These are phyloP conservation scores for Eulemur rubriventer DNA, from an alignment of 2,797 vertebrate species.

Conservation along the genomic window DNA sequence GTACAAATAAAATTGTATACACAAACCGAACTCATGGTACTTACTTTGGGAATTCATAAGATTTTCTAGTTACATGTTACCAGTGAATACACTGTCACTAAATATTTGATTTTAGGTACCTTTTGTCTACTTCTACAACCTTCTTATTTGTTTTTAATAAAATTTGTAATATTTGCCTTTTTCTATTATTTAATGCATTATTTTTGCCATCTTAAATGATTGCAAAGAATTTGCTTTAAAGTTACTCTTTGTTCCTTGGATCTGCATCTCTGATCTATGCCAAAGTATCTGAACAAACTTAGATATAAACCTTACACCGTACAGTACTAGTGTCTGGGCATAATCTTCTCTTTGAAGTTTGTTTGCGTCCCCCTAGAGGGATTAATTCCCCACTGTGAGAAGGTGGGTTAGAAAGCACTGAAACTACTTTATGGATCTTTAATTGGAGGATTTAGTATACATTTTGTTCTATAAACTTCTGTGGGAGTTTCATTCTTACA, in stretches of 20 bases:
- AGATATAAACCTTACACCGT: conserved; percentile 83
- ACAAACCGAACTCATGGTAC: not conserved
- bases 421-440: conserved; percentile 86
- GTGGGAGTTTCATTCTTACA: conserved; percentile 79
- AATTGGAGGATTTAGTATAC: conserved; percentile 86
- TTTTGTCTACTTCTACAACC: conserved; percentile 53
- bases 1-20: not conserved
- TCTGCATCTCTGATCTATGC: conserved; percentile 82
- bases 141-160: conserved; percentile 43
- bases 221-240: conserved; percentile 80
- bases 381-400: conserved; percentile 87
- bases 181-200: conserved; percentile 64
- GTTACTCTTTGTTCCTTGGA: conserved; percentile 82
- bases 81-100: not conserved
- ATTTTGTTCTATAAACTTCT: conserved; percentile 85
- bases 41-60: conserved; percentile 34
- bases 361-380: conserved; percentile 85
- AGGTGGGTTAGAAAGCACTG: conserved; percentile 86
- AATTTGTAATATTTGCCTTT: conserved; percentile 56
- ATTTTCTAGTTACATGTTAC: conserved; percentile 42
- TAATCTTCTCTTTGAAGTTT: conserved; percentile 88
- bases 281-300: conserved; percentile 83
- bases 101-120: conserved; percentile 42
- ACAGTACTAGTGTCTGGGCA: conserved; percentile 86
- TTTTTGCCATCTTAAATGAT: conserved; percentile 75